phyloP scores from a whole-genome alignment of 1,140 invertebrate species.

The Aphelenchoides avenae region DNA sequence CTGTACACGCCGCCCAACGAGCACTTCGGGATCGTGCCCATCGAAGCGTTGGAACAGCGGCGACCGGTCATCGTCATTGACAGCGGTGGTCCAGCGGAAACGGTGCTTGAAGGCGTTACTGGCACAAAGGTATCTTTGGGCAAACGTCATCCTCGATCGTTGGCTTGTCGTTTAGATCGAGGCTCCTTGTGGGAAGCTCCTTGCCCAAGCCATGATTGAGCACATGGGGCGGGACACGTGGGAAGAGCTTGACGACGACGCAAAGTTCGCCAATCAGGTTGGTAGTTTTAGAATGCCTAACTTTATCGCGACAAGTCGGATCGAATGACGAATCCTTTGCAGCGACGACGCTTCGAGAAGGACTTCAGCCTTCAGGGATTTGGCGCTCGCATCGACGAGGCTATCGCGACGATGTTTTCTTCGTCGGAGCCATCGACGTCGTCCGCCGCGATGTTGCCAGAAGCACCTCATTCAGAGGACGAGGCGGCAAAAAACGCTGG shows the following conservation, averaged over 20 bases:
- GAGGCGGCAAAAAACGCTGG: background rate
- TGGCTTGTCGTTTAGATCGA: constrained; percentile 39
- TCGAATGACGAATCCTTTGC: too few species aligned
- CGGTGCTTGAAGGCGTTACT: constrained; percentile 54
- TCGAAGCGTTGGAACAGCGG: constrained; percentile 56
- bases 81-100: constrained; percentile 57
- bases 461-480: constrained; percentile 1
- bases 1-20: constrained; percentile 58
- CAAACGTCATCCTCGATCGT: background rate
- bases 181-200: constrained; percentile 46
- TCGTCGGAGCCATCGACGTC: background rate
- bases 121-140: constrained; percentile 42
- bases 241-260: constrained; percentile 50
- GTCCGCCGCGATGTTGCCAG: background rate
- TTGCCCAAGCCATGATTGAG: constrained; percentile 56
- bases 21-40: constrained; percentile 59
- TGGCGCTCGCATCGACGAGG: constrained; percentile 44
- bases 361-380: constrained; percentile 47
- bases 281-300: constrained; percentile 1
- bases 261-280: constrained; percentile 47
- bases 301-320: too few species aligned
- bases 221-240: constrained; percentile 50
- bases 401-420: constrained; percentile 35
- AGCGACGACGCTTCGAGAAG: constrained; percentile 41
- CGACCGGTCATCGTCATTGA: constrained; percentile 58